Percentiles rank a stretch among this genome's conserved stretches.
Evolutionary conservation across 2,113 vertebrate genomes (phyloP).

Genomic region (Pelecanoides urinatrix): DNA sequence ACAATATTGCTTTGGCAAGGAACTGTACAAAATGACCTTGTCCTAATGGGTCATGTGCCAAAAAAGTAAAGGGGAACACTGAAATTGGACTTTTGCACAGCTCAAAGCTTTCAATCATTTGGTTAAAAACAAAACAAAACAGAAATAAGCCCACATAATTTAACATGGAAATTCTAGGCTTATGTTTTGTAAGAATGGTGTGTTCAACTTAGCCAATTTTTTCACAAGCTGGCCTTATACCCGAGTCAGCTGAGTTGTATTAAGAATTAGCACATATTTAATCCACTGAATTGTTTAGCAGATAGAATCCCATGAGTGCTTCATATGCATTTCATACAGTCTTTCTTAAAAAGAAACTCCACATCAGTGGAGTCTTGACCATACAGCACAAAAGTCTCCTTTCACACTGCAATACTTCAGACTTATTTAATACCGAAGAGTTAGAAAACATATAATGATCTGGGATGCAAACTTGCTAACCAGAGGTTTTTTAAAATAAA

Average conservation of each 20-base stretch:
- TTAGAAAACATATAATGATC: not conserved
- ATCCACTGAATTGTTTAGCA: not conserved
- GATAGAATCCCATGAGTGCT: not conserved
- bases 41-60: not conserved
- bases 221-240: not conserved
- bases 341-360: not conserved
- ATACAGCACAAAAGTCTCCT: not conserved
- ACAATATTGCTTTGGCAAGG: not conserved
- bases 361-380: not conserved
- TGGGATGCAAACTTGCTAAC: not conserved
- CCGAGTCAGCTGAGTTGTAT: constrained; percentile 19
- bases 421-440: not conserved
- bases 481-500: not conserved
- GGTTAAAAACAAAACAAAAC: not conserved
- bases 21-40: not conserved
- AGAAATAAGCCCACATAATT: not conserved
- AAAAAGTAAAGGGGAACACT: not conserved
- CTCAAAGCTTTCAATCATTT: not conserved
- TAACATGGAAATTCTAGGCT: not conserved
- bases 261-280: constrained; percentile 12
- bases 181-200: not conserved
- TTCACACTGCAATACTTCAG: not conserved
- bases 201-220: not conserved
- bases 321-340: not conserved
- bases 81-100: not conserved